Evolutionary conservation across 2,888 invertebrate species (phyloP).

Genomic region (Drosophila rellima): DNA sequence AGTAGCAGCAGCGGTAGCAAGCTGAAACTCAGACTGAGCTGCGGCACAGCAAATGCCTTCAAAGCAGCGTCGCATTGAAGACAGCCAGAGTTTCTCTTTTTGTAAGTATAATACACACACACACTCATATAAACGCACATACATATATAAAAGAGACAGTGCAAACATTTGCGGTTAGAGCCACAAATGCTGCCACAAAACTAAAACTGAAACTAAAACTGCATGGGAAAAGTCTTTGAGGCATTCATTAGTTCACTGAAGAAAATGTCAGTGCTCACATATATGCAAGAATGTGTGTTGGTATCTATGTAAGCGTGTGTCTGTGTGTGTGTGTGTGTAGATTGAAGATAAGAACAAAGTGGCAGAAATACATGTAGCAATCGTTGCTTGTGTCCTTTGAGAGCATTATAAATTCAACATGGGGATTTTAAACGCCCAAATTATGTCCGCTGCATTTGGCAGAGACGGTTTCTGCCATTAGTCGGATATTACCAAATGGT

Average conservation of each 20-base stretch:
- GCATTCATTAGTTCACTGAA: constrained; percentile 71
- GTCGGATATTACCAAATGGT: constrained; percentile 28
- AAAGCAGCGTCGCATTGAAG: constrained; percentile 47
- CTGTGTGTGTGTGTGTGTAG: constrained; percentile 10
- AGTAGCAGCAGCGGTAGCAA: constrained; percentile 55
- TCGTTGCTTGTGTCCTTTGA: constrained; percentile 18
- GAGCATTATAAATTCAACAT: constrained; percentile 65
- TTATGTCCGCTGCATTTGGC: constrained; percentile 57
- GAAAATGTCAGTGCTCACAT: constrained; percentile 62
- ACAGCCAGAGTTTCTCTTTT: constrained; percentile 22
- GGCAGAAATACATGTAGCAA: constrained; percentile 34
- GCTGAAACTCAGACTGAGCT: constrained; percentile 18
- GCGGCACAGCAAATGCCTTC: constrained; percentile 47
- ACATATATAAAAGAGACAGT: constrained; percentile 19
- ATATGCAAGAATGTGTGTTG: constrained; percentile 4
- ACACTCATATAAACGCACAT: constrained; percentile 9
- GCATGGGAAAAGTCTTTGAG: constrained; percentile 68
- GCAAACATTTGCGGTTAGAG: constrained; percentile 70
- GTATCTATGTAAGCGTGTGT: constrained; percentile 5
- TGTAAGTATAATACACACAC: constrained; percentile 25
- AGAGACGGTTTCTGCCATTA: constrained; percentile 33
- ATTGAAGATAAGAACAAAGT: constrained; percentile 51
- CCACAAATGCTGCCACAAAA: constrained; percentile 61
- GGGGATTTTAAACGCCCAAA: constrained; percentile 63
- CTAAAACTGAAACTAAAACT: constrained; percentile 58